These are phyloP conservation scores for Rhadina sibilatrix DNA, from an alignment of 2,113 vertebrate species.

Conservation along the genomic window DNA sequence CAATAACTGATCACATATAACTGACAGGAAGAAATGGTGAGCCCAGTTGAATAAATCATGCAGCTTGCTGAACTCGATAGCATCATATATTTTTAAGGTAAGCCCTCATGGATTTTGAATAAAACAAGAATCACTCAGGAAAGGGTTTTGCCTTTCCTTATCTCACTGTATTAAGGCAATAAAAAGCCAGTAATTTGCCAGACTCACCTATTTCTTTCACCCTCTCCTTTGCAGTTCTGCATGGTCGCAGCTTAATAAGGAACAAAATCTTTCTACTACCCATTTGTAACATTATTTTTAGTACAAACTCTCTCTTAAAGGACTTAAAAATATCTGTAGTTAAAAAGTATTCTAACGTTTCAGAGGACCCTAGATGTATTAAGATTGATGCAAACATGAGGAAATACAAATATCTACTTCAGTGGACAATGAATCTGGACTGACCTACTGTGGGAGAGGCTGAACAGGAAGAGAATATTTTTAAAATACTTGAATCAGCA, in stretches of 20 bases:
- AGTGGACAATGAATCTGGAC: not conserved
- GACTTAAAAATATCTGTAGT: not conserved
- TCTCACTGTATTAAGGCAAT: not conserved
- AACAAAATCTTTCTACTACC: not conserved
- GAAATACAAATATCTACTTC: not conserved
- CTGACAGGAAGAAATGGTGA: conserved; percentile 6
- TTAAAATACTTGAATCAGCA: not conserved
- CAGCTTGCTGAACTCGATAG: not conserved
- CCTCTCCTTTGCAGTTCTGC: not conserved
- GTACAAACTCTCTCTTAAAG: not conserved
- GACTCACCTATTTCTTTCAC: not conserved
- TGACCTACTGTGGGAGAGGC: not conserved
- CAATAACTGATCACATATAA: not conserved
- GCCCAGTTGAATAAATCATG: not conserved
- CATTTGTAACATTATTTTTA: not conserved
- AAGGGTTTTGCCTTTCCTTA: not conserved
- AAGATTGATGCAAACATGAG: not conserved
- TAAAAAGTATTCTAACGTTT: not conserved
- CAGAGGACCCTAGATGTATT: not conserved
- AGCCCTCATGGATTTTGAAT: not conserved
- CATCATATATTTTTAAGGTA: conserved; percentile 25
- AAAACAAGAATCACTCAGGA: not conserved
- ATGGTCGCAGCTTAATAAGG: not conserved
- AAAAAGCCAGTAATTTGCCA: not conserved
- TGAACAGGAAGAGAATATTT: not conserved